Percentiles rank a stretch among this genome's conserved stretches.
Evolutionary conservation across 2,113 vertebrate genomes (phyloP).

Genomic region (Baryphthengus martii): DNA sequence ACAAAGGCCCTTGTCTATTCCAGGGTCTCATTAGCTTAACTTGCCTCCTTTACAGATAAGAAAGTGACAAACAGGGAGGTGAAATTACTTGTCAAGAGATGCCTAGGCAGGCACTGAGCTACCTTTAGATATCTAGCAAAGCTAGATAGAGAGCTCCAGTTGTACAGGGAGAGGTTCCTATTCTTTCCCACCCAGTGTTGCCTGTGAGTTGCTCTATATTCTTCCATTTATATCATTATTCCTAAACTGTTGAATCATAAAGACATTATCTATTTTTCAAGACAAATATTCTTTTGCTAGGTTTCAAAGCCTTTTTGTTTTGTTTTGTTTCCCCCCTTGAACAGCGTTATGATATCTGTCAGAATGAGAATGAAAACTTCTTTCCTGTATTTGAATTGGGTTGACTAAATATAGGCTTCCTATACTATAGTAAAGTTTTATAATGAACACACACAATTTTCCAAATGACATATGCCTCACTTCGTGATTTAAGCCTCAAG

Average conservation of each 20-base stretch:
- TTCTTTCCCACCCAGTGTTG: not conserved
- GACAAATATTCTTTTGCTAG: not conserved
- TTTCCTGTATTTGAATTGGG: not conserved
- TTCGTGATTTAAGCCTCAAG: not conserved
- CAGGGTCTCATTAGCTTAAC: not conserved
- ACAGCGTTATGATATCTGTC: not conserved
- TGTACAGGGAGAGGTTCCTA: fast-evolving
- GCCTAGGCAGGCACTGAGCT: not conserved
- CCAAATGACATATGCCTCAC: not conserved
- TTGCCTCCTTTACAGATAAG: not conserved
- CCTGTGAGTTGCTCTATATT: not conserved
- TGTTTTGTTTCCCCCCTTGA: not conserved
- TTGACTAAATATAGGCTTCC: not conserved
- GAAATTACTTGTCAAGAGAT: not conserved
- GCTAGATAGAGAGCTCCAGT: not conserved
- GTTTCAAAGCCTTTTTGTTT: not conserved
- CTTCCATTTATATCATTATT: not conserved
- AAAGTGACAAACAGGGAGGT: not conserved
- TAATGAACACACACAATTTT: not conserved
- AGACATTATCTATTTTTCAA: not conserved
- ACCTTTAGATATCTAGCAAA: not conserved
- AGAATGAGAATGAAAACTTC: not conserved
- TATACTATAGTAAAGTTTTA: not conserved
- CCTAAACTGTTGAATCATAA: not conserved
- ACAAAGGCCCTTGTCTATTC: not conserved